A percentile compares a stretch with the other conserved stretches of the same genome.
phyloP scores from a whole-genome alignment of 2,797 vertebrate genomes.

The Oryzias dopingdopingensis region DNA sequence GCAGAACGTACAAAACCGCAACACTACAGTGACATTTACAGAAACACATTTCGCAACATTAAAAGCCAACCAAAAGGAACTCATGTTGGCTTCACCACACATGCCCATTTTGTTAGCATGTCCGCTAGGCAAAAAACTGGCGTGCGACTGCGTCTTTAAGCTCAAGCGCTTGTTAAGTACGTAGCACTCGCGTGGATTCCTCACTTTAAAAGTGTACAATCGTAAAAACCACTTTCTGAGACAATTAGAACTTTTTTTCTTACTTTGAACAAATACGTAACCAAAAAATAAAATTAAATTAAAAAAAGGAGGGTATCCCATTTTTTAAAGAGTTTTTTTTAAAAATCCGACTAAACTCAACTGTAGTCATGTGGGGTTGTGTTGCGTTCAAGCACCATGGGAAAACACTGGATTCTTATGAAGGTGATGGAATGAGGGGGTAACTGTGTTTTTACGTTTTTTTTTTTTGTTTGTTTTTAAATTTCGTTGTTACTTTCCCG shows the following conservation, averaged over 20 bases:
- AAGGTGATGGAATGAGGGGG: conserved; percentile 19
- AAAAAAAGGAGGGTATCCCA: conserved; percentile 5
- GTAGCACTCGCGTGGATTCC: conserved; percentile 38
- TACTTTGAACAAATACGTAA: conserved; percentile 14
- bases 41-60: conserved; percentile 42
- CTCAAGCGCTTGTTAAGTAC: conserved; percentile 36
- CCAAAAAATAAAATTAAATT: conserved; percentile 1
- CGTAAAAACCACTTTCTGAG: conserved; percentile 33
- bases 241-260: conserved; percentile 20
- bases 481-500: neutral
- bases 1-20: conserved; percentile 57
- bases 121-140: conserved; percentile 7
- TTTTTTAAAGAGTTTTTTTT: conserved; percentile 23
- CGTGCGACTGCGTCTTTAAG: conserved; percentile 32
- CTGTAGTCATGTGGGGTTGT: conserved; percentile 15
- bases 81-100: conserved; percentile 36
- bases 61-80: conserved; percentile 34
- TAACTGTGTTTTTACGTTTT: conserved; percentile 1
- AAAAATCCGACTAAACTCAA: conserved; percentile 33
- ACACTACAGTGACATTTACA: conserved; percentile 63
- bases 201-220: conserved; percentile 58
- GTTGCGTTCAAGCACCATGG: conserved; percentile 14
- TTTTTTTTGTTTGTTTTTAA: conserved; percentile 6
- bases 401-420: conserved; percentile 29
- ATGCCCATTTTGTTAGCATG: conserved; percentile 40